These are phyloP conservation scores for Pollachius pollachius DNA, from an alignment of 2,113 vertebrate genomes.

Conservation along the genomic window DNA sequence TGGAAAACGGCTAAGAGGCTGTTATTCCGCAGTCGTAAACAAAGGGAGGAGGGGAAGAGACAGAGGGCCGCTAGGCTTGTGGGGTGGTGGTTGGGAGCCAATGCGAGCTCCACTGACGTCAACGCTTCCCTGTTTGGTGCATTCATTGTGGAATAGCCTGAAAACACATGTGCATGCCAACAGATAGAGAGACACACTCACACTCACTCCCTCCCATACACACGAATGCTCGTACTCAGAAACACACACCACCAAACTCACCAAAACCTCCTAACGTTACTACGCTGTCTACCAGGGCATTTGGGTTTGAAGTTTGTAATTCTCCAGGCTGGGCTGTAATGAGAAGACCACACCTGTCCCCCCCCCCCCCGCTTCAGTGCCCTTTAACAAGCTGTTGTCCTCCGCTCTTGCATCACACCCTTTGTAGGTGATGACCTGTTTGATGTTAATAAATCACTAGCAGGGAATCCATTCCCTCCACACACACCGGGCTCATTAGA, in stretches of 20 bases:
- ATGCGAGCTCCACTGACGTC: constrained; percentile 16
- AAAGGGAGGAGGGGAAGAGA: neutral
- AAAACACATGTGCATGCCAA: constrained; percentile 29
- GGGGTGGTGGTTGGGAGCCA: no score
- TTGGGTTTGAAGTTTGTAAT: constrained; percentile 56
- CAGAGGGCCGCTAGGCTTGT: neutral
- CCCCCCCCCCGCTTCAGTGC: constrained; percentile 49
- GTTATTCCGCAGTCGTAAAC: no score
- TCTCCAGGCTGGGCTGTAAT: constrained; percentile 40
- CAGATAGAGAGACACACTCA: neutral
- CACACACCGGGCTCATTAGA: constrained; percentile 43
- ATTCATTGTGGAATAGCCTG: constrained; percentile 32
- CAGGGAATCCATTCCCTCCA: constrained; percentile 39
- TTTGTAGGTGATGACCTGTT: constrained; percentile 48
- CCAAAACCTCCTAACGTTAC: neutral
- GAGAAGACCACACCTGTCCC: constrained; percentile 64
- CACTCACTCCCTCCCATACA: neutral
- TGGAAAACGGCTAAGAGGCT: no score
- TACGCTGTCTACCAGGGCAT: neutral
- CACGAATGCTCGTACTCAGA: neutral
- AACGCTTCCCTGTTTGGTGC: constrained; percentile 22
- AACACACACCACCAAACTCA: neutral
- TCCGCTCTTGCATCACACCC: constrained; percentile 41
- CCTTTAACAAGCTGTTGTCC: constrained; percentile 50
- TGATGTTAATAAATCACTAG: constrained; percentile 52